Conservation (phyloP, 2,113 vertebrate genomes). For the Haplochromis burtoni region DNA sequence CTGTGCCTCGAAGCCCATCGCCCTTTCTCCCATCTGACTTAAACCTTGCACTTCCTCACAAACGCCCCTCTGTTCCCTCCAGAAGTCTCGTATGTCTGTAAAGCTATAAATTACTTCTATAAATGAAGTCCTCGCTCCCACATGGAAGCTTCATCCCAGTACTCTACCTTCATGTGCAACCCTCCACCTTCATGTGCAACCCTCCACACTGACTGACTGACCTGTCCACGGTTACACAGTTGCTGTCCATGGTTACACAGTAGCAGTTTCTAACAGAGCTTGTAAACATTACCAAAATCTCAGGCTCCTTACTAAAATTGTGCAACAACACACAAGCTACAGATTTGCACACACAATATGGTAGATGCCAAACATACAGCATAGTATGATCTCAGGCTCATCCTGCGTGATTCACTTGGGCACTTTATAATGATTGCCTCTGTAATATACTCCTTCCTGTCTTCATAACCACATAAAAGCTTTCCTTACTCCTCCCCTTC, state of each 20-base stretch:
- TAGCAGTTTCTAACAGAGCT: conserved; percentile 40
- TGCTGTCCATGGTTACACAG: neutral
- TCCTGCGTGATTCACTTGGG: conserved; percentile 45
- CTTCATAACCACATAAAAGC: neutral
- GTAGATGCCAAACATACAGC: neutral
- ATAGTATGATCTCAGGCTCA: conserved; percentile 46
- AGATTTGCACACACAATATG: neutral
- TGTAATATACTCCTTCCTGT: conserved; percentile 39
- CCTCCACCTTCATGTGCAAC: conserved; percentile 14
- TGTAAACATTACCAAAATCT: conserved; percentile 6
- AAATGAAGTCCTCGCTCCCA: conserved; percentile 1
- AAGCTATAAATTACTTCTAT: neutral
- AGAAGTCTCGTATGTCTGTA: neutral
- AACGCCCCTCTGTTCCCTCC: neutral
- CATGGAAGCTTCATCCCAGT: neutral
- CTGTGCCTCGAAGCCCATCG: conserved; percentile 28
- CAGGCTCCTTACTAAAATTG: conserved; percentile 2
- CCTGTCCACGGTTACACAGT: neutral
- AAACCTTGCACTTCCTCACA: conserved; percentile 2
- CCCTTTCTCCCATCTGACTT: conserved; percentile 6
- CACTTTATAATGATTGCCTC: conserved; percentile 67
- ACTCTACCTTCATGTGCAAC: neutral
- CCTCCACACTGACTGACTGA: conserved; percentile 6
- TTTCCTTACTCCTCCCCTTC: neutral
- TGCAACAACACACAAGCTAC: neutral